Evolutionary conservation across 2,113 vertebrate species (phyloP), one percentile per base, ranked within the genome.

Genomic region (Cheilinus undulatus): DNA sequence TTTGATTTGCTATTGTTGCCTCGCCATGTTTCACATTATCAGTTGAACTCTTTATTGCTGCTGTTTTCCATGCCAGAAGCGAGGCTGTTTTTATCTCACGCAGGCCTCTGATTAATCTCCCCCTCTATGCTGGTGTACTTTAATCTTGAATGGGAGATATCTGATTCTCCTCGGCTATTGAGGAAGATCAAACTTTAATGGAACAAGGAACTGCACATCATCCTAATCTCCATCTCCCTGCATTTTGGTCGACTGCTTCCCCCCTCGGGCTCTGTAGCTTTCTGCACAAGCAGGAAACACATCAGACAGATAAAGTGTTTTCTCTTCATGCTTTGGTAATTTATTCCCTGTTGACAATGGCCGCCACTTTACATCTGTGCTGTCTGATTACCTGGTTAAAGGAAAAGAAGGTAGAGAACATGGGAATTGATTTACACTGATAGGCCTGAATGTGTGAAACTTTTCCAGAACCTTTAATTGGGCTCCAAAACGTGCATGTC

Each of bases 171-270:
- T 86, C 89, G 84, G 86, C 88, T 91, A 90, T 91, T 92, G 88
- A 91, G 87, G 87, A 92, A 90, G 92, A 91, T 92, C 89, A 91
- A 90, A 90, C 90, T 91, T 91, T 91, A 91, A 90, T 90, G 88
- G 88, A 91, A 91, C 88, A 90, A 89, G 88, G 88, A 91, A 86
- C 91, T 60, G 86, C 88, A 91, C 83, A 92, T 92, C 89, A 86
- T 87, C 82, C 91, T 89, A 92, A 92, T 91, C 89, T 91, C 87
- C 85, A 85, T 91, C 89, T 84, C 83, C 23, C 62, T 78, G 80
- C 87, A 86, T 89, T 90, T 87, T 85, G 76, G 79, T 89, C 78
- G 80, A 86, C 84, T 83, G 80, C 66, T 76, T n/a, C 73, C 80
- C 86, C 90, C 90, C 88, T 76, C 61, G 74, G 88, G 89, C 89